Base-by-base conservation (phyloP, 1,140 invertebrate species). In the Ceratosolen solmsi region DNA sequence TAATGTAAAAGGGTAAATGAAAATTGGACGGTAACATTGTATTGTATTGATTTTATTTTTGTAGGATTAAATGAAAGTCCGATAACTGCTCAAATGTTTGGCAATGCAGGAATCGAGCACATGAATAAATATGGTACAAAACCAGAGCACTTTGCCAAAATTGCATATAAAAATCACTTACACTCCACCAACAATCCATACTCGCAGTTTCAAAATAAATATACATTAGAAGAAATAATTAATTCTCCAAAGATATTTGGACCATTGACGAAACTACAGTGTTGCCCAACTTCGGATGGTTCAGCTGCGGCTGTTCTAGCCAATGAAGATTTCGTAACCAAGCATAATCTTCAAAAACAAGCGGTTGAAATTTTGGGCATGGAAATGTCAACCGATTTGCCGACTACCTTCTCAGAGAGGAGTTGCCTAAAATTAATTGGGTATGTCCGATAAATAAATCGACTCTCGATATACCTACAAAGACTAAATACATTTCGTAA, bases 71-170 rank as follows among this genome's bases (percentile, higher is more conserved):
- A 95, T 65, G 92, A 93, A 13, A 94, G 95, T 11, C 98, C 98
- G 2, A 93, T 99, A 79, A 95, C 97, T n/a, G 95, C 97, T 9
- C 98, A 99, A 91, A 93, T 99, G 90, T 99, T 99, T 93, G 98
- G 97, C 17, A 98, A 99, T 92, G 98, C 98, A 83, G 99, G 96
- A 13, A 92, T 95, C 71, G 98, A 99, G 87, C 98, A 99, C 88
- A 99, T 99, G 97, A 94, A 97, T 87, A 98, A 98, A 91, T 99
- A 99, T 92, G 98, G 98, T 36, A 98, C 98, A 0, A 98, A 94
- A 84, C 94, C 95, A 30, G 94, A 97, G 74, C 98, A 99, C 89
- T 96, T 99, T 90, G 98, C 98, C 1, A 99, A 99, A 93, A 98
- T 99, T 88, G 98, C 98, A 0, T 96, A 96, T 84, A 99, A 99